Base-by-base conservation (phyloP, 2,113 vertebrate species). In the Lichenostomus cassidix region DNA sequence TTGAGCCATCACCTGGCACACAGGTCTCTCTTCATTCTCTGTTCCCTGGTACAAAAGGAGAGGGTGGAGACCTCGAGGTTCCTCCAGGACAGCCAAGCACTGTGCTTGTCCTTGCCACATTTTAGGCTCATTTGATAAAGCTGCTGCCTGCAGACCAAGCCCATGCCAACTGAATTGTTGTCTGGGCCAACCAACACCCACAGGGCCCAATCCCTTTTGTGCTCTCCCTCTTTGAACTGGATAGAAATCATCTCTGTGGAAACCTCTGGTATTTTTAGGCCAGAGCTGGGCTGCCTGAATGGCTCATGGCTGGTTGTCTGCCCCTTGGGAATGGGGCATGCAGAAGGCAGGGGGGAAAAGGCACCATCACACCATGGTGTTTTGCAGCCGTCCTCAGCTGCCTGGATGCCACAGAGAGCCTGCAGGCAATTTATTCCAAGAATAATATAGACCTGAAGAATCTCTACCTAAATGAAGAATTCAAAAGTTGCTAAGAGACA, bases 211-310 rank as follows among this genome's bases (percentile, higher is more conserved):
- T 71, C 76, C 33, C 52, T 89, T 93, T 95, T 93, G 73, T 91
- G 68, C 46, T 94, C 64, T 84, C n/a, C 37, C 64, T 87, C 83
- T 94, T 89, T 94, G 86, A 89, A 75, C 60, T 28, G 74, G 20
- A 62, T 53, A 89, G 70, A 79, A 94, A 87, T 24, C 60, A 92
- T 46, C 77, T 44, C 87, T 65, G 23, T 89, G 84, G 65, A 91
- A 95, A 82, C 5, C 44, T 71, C 89, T 62, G 77, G 92, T 95
- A 87, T 84, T 92, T 94, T 91, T 89, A 96, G 89, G 81, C 44
- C 39, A 53, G 47, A 47, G 77, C n/a, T 59, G 80, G 90, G 78
- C 70, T 94, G 84, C 44, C 29, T 62, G 44, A 86, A 70, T 63
- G 76, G 76, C 73, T 87, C 68, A 31, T 8, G 68, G 86, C 77